Base-by-base conservation (phyloP, 2,113 vertebrate genomes). In the Semnornis frantzii region DNA sequence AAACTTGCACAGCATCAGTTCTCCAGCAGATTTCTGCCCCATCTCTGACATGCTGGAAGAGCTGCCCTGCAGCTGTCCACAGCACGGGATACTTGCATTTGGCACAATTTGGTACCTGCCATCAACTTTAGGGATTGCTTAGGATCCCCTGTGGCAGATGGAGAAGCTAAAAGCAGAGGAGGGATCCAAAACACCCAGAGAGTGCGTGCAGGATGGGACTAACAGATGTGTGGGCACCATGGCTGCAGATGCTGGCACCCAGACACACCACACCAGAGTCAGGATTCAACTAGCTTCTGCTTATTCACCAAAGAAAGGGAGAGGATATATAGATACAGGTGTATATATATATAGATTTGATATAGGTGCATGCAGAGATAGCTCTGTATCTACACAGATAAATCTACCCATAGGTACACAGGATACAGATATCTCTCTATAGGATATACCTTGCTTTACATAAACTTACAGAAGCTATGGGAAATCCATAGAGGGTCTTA, bases 201-300 rank as follows among this genome's bases (percentile, higher is more conserved):
- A 72, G 8, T 0, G 4, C 5, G 8, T 10, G 27, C 33, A 25
- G 71, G 23, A 33, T 1, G 2, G 15, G 15, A 69, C 24, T 15
- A 23, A 24, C 2, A 0, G 27, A 46, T 1, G 1, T 37, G 39
- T 12, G n/a, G 48, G 8, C 13, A 44, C 28, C 0, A 1, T 0
- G 19, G 62, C 48, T 54, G 60, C 2, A 2, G 37, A 25, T 28
- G 30, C 46, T 39, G 52, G 71, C 12, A 18, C 28, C 14, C 30
- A 55, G 12, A 30, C 15, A 52, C 39, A 13, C 3, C 2, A 6
- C 28, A n/a, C 23, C 16, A 1, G 37, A 76, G 55, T 46, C 48
- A 73, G 33, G 31, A 37, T 64, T 89, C 6, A 2, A 31, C 37
- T 27, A 48, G 37, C 21, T n/a, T 62, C 25, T 44, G 74, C 14